Evolutionary conservation across 2,797 vertebrate genomes (phyloP), one percentile per base, ranked within the genome.

Genomic region (Esox lucius): DNA sequence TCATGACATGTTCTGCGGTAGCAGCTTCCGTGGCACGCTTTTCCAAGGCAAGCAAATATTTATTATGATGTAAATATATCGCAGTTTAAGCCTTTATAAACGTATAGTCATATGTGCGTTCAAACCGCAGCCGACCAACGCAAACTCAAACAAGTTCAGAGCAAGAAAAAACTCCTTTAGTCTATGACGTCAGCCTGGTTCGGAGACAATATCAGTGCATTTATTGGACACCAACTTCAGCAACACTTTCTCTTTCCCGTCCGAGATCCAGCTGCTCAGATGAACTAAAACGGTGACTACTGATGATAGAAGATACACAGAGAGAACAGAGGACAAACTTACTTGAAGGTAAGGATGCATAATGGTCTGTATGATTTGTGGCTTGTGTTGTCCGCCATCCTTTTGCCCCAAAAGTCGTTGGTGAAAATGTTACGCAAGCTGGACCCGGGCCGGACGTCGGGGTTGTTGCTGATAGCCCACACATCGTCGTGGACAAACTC

Each of bases 401-500:
- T 90, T 86, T 98, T 98, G 78, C 97, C 97, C 97, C 97, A 99
- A 92, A 99, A 99, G 94, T 99, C 97, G 90, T 98, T 91, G 81
- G 85, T 85, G 89, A 98, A 97, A 86, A 95, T 86, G 90, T 87
- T 91, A 28, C 84, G 77, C 71, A 96, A 88, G 31, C 94, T 93
- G 78, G 95, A 83, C 0, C 90, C 93, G 16, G 94, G 88, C 79
- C 94, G 90, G 85, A 96, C 94, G 89, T 98, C 97, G 74, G 96
- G 96, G 90, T 98, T 98, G 93, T 97, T 96, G 78, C 95, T 86
- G 84, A 99, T 97, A 16, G 97, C 97, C 97, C 97, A 98, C 70
- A 98, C 95, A 42, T 99, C 97, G 91, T 99, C 97, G 90, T 99
- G 97, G 85, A 98, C 97, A 83, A 99, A 94, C 94, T 98, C 97